phyloP scores from a whole-genome alignment of 1,140 invertebrate genomes.

The Micrasema longulum region DNA sequence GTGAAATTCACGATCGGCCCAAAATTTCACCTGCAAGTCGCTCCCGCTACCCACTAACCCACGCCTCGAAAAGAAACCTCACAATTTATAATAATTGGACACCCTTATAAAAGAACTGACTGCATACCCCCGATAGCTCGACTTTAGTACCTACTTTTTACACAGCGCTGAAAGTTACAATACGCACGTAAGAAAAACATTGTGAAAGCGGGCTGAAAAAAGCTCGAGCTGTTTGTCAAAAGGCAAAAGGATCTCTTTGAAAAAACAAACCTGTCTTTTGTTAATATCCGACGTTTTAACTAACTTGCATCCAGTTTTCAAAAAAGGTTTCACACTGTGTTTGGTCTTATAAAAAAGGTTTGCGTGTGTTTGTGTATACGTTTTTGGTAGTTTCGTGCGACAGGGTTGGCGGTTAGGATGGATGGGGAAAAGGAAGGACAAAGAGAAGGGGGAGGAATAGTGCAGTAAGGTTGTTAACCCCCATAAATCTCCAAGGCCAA shows the following conservation, averaged over 20 bases:
- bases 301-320: not conserved
- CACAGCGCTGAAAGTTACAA: too few species aligned
- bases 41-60: not conserved
- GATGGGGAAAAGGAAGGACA: not conserved
- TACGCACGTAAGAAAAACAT: too few species aligned
- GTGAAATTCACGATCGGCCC: too few species aligned
- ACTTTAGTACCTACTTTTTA: too few species aligned
- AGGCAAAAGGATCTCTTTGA: too few species aligned
- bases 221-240: too few species aligned
- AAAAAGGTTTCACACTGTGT: not conserved
- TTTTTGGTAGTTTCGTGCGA: not conserved
- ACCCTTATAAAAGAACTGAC: conserved; percentile 16
- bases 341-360: not conserved
- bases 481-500: conserved; percentile 52
- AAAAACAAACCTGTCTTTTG: too few species aligned
- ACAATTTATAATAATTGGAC: conserved; percentile 16
- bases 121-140: conserved; percentile 28
- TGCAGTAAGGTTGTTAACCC: conserved; percentile 54
- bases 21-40: conserved; percentile 3
- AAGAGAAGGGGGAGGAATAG: conserved; percentile 15
- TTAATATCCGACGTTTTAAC: too few species aligned
- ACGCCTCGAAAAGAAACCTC: not conserved
- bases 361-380: conserved; percentile 12
- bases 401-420: not conserved
- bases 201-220: too few species aligned